Conservation (phyloP, 2,888 invertebrate genomes). For the Philopedon plagiatum region DNA sequence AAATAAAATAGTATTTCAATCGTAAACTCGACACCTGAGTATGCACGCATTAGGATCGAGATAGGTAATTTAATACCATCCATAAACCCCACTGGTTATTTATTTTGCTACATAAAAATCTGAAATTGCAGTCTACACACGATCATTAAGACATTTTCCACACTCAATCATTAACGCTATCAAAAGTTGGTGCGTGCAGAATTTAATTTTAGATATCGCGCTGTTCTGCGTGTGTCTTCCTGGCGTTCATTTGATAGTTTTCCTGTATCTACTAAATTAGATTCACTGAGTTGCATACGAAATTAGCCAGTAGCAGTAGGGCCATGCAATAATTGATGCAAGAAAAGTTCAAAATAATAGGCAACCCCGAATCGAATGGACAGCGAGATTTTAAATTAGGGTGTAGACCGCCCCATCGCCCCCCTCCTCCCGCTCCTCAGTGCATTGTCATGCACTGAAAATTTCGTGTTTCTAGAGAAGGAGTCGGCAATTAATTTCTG, state of each 20-base stretch:
- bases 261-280: slow-evolving; percentile 28
- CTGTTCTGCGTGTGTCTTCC: slow-evolving; percentile 15
- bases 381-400: no score
- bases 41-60: slow-evolving; percentile 17
- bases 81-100: slow-evolving; percentile 24
- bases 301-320: no score
- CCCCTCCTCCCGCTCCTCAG: no score
- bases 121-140: slow-evolving; percentile 27
- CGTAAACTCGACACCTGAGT: slow-evolving; percentile 17
- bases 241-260: slow-evolving; percentile 28
- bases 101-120: slow-evolving; percentile 22
- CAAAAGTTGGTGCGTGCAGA: slow-evolving; percentile 35
- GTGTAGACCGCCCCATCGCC: no score
- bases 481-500: no score
- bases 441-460: no score
- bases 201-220: slow-evolving; percentile 36
- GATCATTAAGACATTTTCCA: slow-evolving; percentile 31
- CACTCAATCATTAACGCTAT: slow-evolving; percentile 27
- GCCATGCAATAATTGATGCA: no score
- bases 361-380: no score
- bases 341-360: no score
- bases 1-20: slow-evolving; percentile 12
- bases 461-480: no score
- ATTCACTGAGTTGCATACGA: no score
- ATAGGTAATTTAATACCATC: slow-evolving; percentile 20